Base-by-base conservation (phyloP, 2,797 vertebrate genomes). In the Oreochromis grahami region DNA sequence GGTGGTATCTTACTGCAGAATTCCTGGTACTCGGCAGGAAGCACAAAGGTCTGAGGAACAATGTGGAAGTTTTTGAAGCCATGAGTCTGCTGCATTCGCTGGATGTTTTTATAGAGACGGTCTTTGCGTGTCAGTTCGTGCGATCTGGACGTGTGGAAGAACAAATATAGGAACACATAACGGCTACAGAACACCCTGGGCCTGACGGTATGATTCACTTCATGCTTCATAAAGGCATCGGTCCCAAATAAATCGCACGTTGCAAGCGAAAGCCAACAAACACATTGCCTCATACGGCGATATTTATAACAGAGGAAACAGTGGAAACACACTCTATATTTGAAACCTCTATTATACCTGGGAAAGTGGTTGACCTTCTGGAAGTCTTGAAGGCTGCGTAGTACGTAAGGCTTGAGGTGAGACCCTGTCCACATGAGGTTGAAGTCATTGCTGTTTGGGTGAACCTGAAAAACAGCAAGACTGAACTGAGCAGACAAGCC, bases 361-460 rank as follows among this genome's bases (percentile, higher is more conserved):
- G 98, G 99, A 88, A 99, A 99, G 92, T 99, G 99, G 94, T 99
- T 99, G 94, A 99, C 98, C 93, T 98, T 99, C 95, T 99, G 99
- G 94, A 97, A 98, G 95, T 98, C 97, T 90, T 97, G 96, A 79
- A 99, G 97, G 88, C 95, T 97, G 78, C 97, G 97, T 76, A 99
- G 96, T 87, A 98, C 87, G 81, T 97, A 97, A 87, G 98, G 98
- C 94, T 99, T 99, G 90, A 98, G 95, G 92, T 99, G 98, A 79
- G 98, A 98, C 83, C 98, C 98, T 7, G 98, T 98, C 98, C 98
- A 99, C 98, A 99, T 98, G 29, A 99, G 96, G 91, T 99, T 99
- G 87, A 99, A 99, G 93, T 98, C 97, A 1, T 95, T 98, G 90
- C 97, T 99, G 86, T 97, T 98, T 38, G 97, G 97, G 84, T 99